Conservation (phyloP, 2,888 invertebrate genomes). For the Marronus borbonicus region DNA sequence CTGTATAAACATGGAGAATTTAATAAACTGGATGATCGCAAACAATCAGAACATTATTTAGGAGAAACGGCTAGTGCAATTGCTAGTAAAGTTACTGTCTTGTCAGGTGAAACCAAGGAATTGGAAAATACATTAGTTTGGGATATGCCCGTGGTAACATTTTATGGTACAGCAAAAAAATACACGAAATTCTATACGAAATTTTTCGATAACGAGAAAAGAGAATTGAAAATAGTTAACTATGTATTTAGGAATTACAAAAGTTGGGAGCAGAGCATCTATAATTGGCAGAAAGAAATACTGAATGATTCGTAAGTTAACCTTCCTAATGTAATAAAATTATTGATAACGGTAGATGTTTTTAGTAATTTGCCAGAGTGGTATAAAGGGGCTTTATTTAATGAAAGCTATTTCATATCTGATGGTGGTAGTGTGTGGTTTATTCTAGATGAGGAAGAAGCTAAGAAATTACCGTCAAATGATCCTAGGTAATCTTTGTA, state of each 20-base stretch:
- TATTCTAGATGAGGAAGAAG: constrained; percentile 76
- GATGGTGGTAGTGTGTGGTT: constrained; percentile 96
- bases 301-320: constrained; percentile 80
- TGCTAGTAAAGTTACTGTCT: constrained; percentile 77
- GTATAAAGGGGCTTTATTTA: constrained; percentile 97
- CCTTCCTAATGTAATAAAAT: constrained; percentile 3
- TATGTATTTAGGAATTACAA: constrained; percentile 85
- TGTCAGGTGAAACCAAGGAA: constrained; percentile 71
- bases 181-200: constrained; percentile 88
- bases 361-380: constrained; percentile 84
- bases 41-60: constrained; percentile 61
- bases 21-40: constrained; percentile 60
- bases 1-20: constrained; percentile 81
- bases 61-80: constrained; percentile 74
- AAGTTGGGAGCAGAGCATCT: constrained; percentile 88
- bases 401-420: constrained; percentile 93
- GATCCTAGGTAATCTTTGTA: constrained; percentile 78
- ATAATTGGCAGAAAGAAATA: constrained; percentile 89
- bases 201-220: constrained; percentile 82
- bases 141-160: constrained; percentile 93
- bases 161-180: constrained; percentile 78
- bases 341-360: constrained; percentile 44
- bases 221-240: constrained; percentile 82
- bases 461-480: constrained; percentile 73
- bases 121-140: constrained; percentile 86